phyloP scores from a whole-genome alignment of 2,797 vertebrate species.

The Eospalax fontanierii region DNA sequence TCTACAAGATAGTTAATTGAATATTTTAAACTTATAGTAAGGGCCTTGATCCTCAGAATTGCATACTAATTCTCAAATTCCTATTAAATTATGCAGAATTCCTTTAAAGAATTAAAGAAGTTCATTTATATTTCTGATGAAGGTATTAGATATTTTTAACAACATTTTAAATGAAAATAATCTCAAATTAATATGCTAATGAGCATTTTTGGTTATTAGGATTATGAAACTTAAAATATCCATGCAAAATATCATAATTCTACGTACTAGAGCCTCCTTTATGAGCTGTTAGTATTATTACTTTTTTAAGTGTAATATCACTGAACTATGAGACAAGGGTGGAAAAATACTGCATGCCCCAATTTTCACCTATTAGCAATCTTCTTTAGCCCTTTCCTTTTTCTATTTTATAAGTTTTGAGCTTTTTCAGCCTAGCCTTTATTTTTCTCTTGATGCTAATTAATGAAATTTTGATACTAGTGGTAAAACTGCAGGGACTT shows the following conservation, averaged over 20 bases:
- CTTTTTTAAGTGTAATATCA: constrained; percentile 55
- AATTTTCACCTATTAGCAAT: constrained; percentile 56
- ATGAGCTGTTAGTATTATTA: constrained; percentile 10
- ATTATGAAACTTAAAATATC: constrained; percentile 63
- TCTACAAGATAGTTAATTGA: constrained; percentile 82
- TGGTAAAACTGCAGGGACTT: constrained; percentile 56
- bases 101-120: constrained; percentile 71
- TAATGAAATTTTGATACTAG: constrained; percentile 63
- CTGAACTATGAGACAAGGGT: constrained; percentile 17
- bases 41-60: constrained; percentile 72
- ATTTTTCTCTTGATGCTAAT: constrained; percentile 77
- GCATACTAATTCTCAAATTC: constrained; percentile 75
- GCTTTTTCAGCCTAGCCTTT: constrained; percentile 62
- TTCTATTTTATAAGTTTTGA: constrained; percentile 65
- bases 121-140: constrained; percentile 66
- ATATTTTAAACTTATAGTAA: constrained; percentile 84
- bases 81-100: constrained; percentile 62
- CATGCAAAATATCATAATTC: constrained; percentile 49
- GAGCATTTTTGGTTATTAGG: constrained; percentile 36
- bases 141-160: constrained; percentile 62
- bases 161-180: constrained; percentile 55
- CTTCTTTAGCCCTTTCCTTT: constrained; percentile 19
- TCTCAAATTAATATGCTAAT: constrained; percentile 63
- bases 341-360: constrained; percentile 20
- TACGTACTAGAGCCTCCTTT: not conserved